Evolutionary conservation across 92 coral and sea anemone species (phyloP), one percentile per base, ranked within the genome.

Genomic region (Zoanthus solanderi): DNA sequence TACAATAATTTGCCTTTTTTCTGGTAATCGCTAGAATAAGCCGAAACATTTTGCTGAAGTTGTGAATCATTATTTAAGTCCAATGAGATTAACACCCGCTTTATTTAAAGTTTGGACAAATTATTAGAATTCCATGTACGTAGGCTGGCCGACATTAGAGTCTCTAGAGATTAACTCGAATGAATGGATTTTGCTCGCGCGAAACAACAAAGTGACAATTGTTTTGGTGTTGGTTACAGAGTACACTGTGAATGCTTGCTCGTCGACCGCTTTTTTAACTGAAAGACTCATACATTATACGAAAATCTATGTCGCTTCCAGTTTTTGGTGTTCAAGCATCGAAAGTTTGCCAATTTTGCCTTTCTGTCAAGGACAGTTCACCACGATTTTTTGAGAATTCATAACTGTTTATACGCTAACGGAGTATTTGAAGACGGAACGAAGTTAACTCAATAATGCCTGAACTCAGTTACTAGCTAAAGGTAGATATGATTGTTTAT

Each of bases 171-270:
- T 34, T 29, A 11, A 50, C 6, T 46, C 15, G 28, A 81, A 81
- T 81, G 85, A 81, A 81, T 81, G 75, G 58, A 11, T 54, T 81
- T 81, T 81, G 61, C 28, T 65, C 76, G 75, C 75, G 74, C 57
- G 61, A 81, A 66, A 17, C n/a, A 56, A 30, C 16, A 34, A 65
- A 47, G 16, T n/a, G 50, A n/a, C 42, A 29, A 44, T 65, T 66
- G 57, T 81, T 81, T 44, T 81, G 75, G n/a, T 69, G 6, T 63
- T 71, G 32, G 23, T 44, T 23, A n/a, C 56, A 45, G 44, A 42
- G 23, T 30, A 66, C 15, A 71, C 28, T 53, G 3, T 66, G 50
- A 81, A 79, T 10, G 15, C 16, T 8, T 18, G 23, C 8, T 63
- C 69, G 69, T 6, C 69, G 9, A 63, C 8, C 29, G 17, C 29